Conservation (phyloP, 2,888 invertebrate genomes). For the Catocala fraxini region DNA sequence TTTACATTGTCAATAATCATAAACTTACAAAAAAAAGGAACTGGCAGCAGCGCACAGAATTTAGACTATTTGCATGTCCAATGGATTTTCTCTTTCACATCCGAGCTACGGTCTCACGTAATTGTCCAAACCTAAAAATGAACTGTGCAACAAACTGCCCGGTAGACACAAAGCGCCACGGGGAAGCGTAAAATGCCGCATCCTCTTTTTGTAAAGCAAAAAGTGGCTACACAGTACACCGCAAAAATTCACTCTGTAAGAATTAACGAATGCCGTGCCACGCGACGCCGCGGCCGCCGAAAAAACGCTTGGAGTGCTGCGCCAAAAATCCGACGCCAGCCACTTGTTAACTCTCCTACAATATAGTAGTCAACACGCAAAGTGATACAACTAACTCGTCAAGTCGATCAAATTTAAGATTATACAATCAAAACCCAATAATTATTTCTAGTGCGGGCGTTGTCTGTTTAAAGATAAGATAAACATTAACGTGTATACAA, state of each 20-base stretch:
- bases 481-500: no score
- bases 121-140: conserved; percentile 46
- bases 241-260: conserved; percentile 50
- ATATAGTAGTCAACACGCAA: conserved; percentile 1
- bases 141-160: conserved; percentile 39
- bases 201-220: conserved; percentile 43
- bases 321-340: conserved; percentile 20
- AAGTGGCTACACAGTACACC: conserved; percentile 40
- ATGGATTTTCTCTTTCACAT: neutral
- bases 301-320: conserved; percentile 20
- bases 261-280: conserved; percentile 47
- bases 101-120: conserved; percentile 21
- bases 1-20: no score
- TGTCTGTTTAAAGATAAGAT: no score
- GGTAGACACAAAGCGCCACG: conserved; percentile 37
- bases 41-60: conserved; percentile 7
- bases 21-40: no score
- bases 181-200: conserved; percentile 37
- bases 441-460: no score
- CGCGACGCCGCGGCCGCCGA: conserved; percentile 19
- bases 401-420: no score
- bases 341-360: conserved; percentile 32
- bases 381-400: neutral
- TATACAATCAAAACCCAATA: no score
- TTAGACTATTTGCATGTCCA: conserved; percentile 24